Conservation (phyloP, 2,113 vertebrate genomes). For the Balaenoptera acutorostrata region DNA sequence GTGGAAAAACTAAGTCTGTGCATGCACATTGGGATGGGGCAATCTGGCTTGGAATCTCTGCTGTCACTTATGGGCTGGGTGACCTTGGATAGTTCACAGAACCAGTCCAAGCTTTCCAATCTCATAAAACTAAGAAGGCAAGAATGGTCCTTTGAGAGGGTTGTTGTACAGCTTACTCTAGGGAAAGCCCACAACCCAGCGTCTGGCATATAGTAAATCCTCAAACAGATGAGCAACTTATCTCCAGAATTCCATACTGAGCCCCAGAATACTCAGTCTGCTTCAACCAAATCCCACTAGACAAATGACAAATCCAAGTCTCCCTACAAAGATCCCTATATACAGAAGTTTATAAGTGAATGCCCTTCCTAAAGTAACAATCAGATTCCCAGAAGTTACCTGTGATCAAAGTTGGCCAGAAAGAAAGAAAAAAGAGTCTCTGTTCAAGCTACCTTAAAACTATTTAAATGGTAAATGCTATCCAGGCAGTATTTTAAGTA, state of each 20-base stretch:
- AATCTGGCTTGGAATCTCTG: background rate
- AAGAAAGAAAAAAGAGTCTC: background rate
- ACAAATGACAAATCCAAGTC: background rate
- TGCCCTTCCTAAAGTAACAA: background rate
- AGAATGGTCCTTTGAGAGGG: background rate
- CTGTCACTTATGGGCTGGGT: background rate
- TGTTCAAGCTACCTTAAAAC: background rate
- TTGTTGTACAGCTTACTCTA: background rate
- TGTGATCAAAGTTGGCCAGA: background rate
- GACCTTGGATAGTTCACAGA: background rate
- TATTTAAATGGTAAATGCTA: background rate
- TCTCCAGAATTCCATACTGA: background rate
- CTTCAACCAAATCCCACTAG: background rate
- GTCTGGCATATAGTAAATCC: background rate
- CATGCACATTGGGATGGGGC: rapidly evolving
- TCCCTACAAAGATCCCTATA: background rate
- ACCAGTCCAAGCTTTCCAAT: background rate
- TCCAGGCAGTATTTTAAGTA: background rate
- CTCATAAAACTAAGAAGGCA: background rate
- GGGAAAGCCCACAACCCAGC: background rate
- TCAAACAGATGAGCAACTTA: background rate
- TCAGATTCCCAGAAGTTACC: background rate
- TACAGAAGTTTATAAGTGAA: background rate
- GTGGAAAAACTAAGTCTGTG: background rate
- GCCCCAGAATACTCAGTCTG: background rate